Conservation (phyloP, 1,140 invertebrate genomes). For the Drosophila teissieri region DNA sequence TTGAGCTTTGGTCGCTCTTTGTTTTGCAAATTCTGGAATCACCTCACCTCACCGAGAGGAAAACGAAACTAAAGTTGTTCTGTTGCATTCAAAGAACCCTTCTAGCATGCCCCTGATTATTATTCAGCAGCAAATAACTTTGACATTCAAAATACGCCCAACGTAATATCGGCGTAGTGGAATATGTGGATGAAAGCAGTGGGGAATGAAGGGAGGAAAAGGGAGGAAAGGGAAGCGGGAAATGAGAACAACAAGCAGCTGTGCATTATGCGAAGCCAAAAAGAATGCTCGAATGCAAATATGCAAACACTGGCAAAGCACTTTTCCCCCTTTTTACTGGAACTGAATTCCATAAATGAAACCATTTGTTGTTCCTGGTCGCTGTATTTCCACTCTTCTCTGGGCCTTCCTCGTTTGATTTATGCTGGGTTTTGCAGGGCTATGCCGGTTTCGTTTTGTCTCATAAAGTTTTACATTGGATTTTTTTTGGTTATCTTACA, state of each 20-base stretch:
- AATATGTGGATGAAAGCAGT: constrained; percentile 13
- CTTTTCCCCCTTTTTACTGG: constrained; percentile 19
- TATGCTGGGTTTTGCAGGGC: constrained; percentile 71
- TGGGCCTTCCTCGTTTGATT: constrained; percentile 43
- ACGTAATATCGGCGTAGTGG: constrained; percentile 45
- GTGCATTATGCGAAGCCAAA: constrained; percentile 26
- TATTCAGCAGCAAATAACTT: constrained; percentile 59
- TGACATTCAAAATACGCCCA: constrained; percentile 72
- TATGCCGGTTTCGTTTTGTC: constrained; percentile 57
- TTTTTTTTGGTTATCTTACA: constrained; percentile 17
- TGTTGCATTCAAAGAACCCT: constrained; percentile 38
- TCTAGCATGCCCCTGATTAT: constrained; percentile 34
- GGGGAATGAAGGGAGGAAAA: background rate
- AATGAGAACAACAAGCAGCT: constrained; percentile 33
- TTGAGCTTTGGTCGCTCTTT: constrained; percentile 48
- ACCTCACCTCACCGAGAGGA: background rate
- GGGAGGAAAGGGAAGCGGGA: constrained; percentile 1
- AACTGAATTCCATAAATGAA: constrained; percentile 71
- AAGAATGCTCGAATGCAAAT: constrained; percentile 32
- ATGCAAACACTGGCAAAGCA: constrained; percentile 29
- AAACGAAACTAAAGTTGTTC: constrained; percentile 39
- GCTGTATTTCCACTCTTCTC: constrained; percentile 39
- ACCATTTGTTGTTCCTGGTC: constrained; percentile 34
- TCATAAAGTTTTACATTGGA: constrained; percentile 60
- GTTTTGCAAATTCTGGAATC: constrained; percentile 25